These are phyloP conservation scores for Torymus auratus DNA, from an alignment of 2,888 invertebrate genomes.

Conservation along the genomic window DNA sequence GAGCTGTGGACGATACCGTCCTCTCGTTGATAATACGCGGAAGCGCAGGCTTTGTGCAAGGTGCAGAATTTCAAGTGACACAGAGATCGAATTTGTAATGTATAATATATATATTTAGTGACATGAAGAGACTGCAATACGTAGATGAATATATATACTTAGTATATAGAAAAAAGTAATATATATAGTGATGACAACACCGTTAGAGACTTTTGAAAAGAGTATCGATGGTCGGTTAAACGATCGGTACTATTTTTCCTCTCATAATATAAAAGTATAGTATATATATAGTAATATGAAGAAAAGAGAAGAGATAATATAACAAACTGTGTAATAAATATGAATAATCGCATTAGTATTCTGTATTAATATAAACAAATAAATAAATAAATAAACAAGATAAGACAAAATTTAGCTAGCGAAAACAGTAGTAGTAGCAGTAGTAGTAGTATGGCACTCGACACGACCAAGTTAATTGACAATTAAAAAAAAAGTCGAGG, in stretches of 20 bases:
- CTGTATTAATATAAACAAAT: background rate
- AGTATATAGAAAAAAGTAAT: too few relatives aligned
- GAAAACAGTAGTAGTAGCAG: slow-evolving; percentile 20
- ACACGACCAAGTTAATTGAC: slow-evolving; percentile 18
- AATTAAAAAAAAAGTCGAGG: slow-evolving; percentile 14
- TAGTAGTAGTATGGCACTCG: slow-evolving; percentile 11
- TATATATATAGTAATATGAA: background rate
- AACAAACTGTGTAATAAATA: background rate
- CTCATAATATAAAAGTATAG: background rate
- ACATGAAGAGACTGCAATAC: background rate
- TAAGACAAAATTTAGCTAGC: slow-evolving; percentile 20
- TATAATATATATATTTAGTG: background rate
- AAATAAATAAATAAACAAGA: background rate
- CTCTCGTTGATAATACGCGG: slow-evolving; percentile 23
- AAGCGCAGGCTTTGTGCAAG: slow-evolving; percentile 55
- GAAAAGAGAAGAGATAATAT: background rate
- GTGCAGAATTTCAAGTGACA: slow-evolving; percentile 54
- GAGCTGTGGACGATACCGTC: too few relatives aligned
- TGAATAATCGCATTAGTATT: slow-evolving; percentile 4
- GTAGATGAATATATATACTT: too few relatives aligned
- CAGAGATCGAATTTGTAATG: background rate
- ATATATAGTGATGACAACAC: slow-evolving; percentile 1
- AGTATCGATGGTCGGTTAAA: background rate
- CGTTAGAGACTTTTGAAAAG: slow-evolving; percentile 5
- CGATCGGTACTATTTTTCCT: background rate